Evolutionary conservation across 1,140 invertebrate genomes (phyloP), one percentile per base, ranked within the genome.

Genomic region (Zaprionus vittiger): DNA sequence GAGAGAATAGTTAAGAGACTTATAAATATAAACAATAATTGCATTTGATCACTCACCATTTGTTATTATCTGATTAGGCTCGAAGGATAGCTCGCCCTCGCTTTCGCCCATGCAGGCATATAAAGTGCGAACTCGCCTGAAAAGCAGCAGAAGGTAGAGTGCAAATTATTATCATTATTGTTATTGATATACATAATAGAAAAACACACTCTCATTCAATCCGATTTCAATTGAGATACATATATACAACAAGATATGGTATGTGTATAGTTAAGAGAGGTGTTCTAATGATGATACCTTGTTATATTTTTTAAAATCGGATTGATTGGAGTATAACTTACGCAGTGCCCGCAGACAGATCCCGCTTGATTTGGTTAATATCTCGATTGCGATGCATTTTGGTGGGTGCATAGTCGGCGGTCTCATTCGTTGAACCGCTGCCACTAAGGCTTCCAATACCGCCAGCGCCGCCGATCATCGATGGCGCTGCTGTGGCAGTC

Each of bases 11-110:
- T 59, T 20, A 5, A 5, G 1, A n/a, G 26, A 14, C 0, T 24
- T 14, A 11, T 0, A 24, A 4, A 24, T 52, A 52, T 52, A 22
- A 4, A 22, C 11, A 22, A 22, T 0, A 1, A 41, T 22, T 7
- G 4, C 22, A 49, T n/a, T 52, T 22, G 6, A 5, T 15, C 4
- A 93, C 94, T 95, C 95, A 98, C 98, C 98, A 95, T 99, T 98
- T 70, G 96, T 97, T 81, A 99, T 98, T 80, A 99, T 98, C 95
- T 99, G 97, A 95, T 99, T 99, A 76, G 98, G 98, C 94, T 99
- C 98, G 95, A 99, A 99, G 44, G 98, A 99, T 73, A 99, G 94
- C 94, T 99, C 98, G 70, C 98, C 97, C 92, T 98, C 97, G 94
- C 98, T 98, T 94, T 99, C 98, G 62, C 98, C 98, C 77, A 98